phyloP scores from a whole-genome alignment of 2,113 vertebrate species.

The Tyto alba region DNA sequence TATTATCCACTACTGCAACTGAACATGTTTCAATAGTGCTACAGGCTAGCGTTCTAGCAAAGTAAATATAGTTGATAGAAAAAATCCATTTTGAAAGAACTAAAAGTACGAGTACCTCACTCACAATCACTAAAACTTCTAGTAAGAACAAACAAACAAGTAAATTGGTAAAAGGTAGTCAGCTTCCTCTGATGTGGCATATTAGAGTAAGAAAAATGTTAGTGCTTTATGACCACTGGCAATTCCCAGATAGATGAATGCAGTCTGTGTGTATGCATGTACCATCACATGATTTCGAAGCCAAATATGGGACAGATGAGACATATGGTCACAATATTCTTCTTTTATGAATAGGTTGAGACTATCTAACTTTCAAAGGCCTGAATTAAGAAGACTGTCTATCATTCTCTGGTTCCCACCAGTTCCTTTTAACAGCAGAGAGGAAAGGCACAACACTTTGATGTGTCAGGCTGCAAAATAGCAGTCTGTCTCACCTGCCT shows the following conservation, averaged over 20 bases:
- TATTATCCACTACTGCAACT: neutral
- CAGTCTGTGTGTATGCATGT: neutral
- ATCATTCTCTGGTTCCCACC: neutral
- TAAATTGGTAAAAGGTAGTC: neutral
- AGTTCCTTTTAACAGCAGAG: neutral
- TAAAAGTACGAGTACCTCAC: neutral
- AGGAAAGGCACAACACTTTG: neutral
- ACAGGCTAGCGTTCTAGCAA: neutral
- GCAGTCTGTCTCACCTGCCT: neutral
- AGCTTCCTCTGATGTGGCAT: neutral
- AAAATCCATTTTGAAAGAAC: neutral
- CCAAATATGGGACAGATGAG: conserved; percentile 20
- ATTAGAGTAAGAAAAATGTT: neutral
- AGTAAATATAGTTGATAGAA: neutral
- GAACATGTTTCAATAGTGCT: neutral
- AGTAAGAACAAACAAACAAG: neutral
- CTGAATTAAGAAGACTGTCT: conserved; percentile 9
- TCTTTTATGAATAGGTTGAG: conserved; percentile 28
- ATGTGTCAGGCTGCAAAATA: neutral
- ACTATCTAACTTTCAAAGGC: conserved; percentile 24
- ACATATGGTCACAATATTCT: conserved; percentile 40
- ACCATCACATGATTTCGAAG: neutral
- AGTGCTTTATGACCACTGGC: neutral
- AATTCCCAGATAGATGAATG: neutral
- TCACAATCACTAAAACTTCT: neutral